Evolutionary conservation across 2,888 invertebrate species (phyloP), one percentile per base, ranked within the genome.

Genomic region (Eilema depressum): DNA sequence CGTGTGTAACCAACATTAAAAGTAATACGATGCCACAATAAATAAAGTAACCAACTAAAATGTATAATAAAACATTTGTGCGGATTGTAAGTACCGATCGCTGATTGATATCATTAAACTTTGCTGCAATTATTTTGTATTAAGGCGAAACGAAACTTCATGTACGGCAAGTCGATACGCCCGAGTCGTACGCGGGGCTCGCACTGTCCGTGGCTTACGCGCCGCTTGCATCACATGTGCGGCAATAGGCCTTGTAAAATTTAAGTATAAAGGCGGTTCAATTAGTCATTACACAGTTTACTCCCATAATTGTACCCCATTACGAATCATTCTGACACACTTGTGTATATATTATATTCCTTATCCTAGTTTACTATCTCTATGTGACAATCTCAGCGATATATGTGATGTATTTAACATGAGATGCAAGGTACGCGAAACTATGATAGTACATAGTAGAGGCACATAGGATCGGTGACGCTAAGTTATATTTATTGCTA

Each of bases 71-170:
- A 85, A 85, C 86, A 89, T 92, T 93, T 93, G 93, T 93, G 93
- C 93, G 90, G 91, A 84, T 82, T 83, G 85, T 94, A 94, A 94
- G 94, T 93, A 94, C 94, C 89, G 87, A 92, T 89, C 76, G 71
- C 81, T 71, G 60, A 20, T 64, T 75, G 72, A 77, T 66, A 71
- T 71, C 75, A 67, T 71, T 69, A 30, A 78, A 72, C 33, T 61
- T 80, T 72, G 66, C 62, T 73, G 75, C 72, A 80, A 79, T 70
- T 79, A 68, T 74, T 63, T 66, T 63, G 67, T 68, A 74, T 77
- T 70, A 78, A 63, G 66, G 75, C 68, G 66, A 71, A 57, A 81
- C 63, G 66, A 74, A 72, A 73, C 64, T 30, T 60, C 73, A 69
- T 33, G 56, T 69, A 63, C 12, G 62, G 68, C 30, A 65, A 66